Conservation (phyloP, 2,113 vertebrate genomes). For the Callospermophilus lateralis region DNA sequence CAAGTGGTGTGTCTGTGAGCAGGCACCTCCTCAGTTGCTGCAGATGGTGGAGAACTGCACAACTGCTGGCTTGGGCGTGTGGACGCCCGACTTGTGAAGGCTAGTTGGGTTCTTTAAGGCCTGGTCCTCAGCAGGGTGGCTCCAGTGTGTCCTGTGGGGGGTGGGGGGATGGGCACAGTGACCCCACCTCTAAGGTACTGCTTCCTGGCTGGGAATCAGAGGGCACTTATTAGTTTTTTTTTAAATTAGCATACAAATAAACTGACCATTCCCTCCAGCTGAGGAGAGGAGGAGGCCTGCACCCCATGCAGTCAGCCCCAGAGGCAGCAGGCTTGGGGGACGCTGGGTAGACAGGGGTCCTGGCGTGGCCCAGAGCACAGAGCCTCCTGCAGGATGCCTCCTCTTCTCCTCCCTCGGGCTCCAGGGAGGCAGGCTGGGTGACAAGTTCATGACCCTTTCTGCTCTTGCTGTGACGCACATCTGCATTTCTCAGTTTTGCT, state of each 20-base stretch:
- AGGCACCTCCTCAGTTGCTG: too few relatives aligned
- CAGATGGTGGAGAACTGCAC: accelerated
- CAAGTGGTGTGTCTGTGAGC: neutral
- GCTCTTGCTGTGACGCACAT: too few relatives aligned
- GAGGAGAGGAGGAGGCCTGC: neutral
- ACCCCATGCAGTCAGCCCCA: accelerated
- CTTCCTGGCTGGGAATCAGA: neutral
- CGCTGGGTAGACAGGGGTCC: neutral
- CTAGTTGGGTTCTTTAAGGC: too few relatives aligned
- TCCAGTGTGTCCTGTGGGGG: neutral
- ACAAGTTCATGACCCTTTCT: too few relatives aligned
- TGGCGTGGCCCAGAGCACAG: neutral
- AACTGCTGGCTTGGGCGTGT: too few relatives aligned
- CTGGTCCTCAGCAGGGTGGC: neutral
- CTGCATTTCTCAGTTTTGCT: too few relatives aligned
- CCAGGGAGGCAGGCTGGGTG: neutral
- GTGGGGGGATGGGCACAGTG: accelerated
- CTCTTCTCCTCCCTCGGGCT: neutral
- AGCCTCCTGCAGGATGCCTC: neutral
- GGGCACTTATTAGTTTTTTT: too few relatives aligned
- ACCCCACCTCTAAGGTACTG: too few relatives aligned
- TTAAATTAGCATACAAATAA: neutral
- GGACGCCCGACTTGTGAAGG: too few relatives aligned
- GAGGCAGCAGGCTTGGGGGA: neutral
- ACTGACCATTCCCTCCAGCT: neutral